Percentiles rank a stretch among this genome's conserved stretches.
Conservation (phyloP, 2,113 vertebrate genomes). For the Plecotus auritus region DNA sequence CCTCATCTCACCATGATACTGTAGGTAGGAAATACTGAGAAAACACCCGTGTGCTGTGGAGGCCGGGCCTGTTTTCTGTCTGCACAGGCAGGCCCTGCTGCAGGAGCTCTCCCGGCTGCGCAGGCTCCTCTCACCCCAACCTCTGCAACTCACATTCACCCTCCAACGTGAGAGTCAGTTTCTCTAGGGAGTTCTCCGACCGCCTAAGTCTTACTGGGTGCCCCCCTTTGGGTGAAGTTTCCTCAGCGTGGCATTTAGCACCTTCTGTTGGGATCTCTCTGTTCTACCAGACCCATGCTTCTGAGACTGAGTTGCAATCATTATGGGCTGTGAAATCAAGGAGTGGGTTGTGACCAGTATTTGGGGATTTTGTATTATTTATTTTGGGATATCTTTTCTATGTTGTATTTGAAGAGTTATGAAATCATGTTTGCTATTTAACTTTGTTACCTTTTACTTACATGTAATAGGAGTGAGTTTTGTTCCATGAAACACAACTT, state of each 20-base stretch:
- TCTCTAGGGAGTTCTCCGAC: neutral
- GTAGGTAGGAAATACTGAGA: neutral
- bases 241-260: neutral
- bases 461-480: neutral
- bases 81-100: neutral
- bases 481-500: neutral
- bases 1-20: neutral
- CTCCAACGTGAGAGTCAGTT: neutral
- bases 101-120: neutral
- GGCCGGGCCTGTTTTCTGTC: neutral
- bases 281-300: neutral
- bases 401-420: neutral
- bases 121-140: neutral
- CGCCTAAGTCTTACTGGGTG: neutral
- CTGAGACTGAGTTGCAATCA: neutral
- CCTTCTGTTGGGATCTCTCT: neutral
- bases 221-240: accelerated
- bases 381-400: neutral
- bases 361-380: neutral
- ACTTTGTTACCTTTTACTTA: neutral
- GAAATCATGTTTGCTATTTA: neutral
- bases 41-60: neutral
- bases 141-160: neutral
- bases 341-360: neutral
- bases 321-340: neutral